Percentiles rank a stretch among this genome's conserved stretches.
Conservation (phyloP, 2,888 invertebrate species). For the Fabriciana adippe region DNA sequence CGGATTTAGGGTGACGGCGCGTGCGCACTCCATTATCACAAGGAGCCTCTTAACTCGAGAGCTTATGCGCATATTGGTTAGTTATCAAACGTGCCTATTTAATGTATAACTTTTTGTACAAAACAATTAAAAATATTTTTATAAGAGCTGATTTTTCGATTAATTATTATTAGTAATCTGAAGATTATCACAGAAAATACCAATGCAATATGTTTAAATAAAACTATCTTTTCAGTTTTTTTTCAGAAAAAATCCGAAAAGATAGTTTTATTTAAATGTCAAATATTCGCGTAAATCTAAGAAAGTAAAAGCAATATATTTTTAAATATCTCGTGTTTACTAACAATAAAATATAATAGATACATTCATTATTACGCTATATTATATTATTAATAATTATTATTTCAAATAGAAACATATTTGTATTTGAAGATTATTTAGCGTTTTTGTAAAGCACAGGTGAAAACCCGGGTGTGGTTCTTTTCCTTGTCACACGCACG, state of each 20-base stretch:
- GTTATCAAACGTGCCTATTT: constrained; percentile 52
- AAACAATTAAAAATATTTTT: background rate
- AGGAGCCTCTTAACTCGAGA: constrained; percentile 63
- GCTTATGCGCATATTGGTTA: constrained; percentile 69
- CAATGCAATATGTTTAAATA: no score
- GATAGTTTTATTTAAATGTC: no score
- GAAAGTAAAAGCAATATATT: no score
- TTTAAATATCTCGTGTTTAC: no score
- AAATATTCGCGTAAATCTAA: no score
- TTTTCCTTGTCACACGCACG: constrained; percentile 51
- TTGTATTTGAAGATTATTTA: background rate
- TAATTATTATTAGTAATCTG: background rate
- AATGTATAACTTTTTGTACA: constrained; percentile 17
- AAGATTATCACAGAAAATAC: background rate
- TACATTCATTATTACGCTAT: no score
- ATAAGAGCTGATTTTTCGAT: background rate
- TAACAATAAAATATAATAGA: no score
- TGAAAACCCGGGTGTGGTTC: constrained; percentile 2
- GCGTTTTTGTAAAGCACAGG: constrained; percentile 9
- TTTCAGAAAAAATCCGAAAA: no score
- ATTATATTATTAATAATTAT: no score
- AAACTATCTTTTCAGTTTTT: no score
- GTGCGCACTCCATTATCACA: constrained; percentile 71
- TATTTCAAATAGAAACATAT: background rate
- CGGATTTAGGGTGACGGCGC: constrained; percentile 56